phyloP scores from a whole-genome alignment of 1,140 invertebrate genomes.

The Brachionus sp. region DNA sequence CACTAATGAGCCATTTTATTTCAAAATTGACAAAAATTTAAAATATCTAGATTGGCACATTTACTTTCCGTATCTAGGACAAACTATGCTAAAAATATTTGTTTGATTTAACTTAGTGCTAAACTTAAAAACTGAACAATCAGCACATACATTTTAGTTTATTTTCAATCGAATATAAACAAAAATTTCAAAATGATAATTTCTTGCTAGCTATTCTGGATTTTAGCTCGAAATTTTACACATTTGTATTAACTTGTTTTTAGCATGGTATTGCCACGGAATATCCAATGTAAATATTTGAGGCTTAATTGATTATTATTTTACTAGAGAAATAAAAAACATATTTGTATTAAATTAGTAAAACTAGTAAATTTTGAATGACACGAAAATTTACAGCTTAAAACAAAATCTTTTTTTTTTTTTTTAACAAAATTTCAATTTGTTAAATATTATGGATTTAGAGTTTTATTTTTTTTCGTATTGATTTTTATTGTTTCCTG shows the following conservation, averaged over 20 bases:
- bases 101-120: background rate
- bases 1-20: conserved; percentile 32
- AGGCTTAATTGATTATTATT: background rate
- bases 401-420: background rate
- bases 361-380: conserved; percentile 10
- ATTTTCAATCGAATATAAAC: conserved; percentile 24
- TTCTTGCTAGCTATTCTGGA: background rate
- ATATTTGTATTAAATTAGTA: conserved; percentile 38
- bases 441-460: background rate
- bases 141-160: conserved; percentile 6
- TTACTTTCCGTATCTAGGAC: conserved; percentile 20
- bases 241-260: conserved; percentile 24
- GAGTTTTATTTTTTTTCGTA: background rate
- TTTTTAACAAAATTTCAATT: conserved; percentile 2
- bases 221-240: conserved; percentile 21
- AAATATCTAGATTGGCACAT: conserved; percentile 8
- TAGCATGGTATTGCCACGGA: background rate
- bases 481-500: conserved; percentile 40
- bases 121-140: conserved; percentile 33
- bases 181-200: conserved; percentile 20
- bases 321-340: too few relatives aligned
- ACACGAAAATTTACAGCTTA: background rate
- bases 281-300: conserved; percentile 17
- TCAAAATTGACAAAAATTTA: conserved; percentile 23
- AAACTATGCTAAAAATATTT: conserved; percentile 1